Percentiles rank a stretch among this genome's conserved stretches.
Evolutionary conservation across 2,113 vertebrate species (phyloP).

Genomic region (Bombycilla garrulus): DNA sequence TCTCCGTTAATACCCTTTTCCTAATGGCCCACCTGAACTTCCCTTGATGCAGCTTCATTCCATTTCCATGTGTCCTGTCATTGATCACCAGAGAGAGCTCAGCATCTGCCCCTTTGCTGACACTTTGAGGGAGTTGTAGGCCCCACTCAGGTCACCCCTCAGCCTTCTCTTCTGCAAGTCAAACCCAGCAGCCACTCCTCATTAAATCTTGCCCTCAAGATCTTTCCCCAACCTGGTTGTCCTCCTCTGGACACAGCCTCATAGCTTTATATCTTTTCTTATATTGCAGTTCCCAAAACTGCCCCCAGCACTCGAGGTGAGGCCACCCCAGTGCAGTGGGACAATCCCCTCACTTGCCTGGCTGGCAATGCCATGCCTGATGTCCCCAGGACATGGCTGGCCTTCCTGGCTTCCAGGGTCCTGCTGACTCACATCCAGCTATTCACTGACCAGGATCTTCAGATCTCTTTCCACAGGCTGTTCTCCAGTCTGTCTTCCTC

Average conservation of each 20-base stretch:
- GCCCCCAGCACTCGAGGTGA: accelerated
- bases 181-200: background rate
- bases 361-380: background rate
- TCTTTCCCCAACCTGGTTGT: background rate
- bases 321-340: accelerated
- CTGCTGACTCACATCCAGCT: background rate
- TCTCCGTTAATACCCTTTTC: background rate
- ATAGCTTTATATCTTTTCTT: background rate
- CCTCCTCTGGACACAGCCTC: background rate
- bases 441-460: background rate
- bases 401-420: too few relatives aligned
- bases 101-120: background rate
- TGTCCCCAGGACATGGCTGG: background rate
- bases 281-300: accelerated
- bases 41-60: background rate
- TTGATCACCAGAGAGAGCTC: background rate
- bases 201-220: too few relatives aligned
- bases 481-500: background rate
- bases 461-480: background rate
- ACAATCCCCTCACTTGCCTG: background rate
- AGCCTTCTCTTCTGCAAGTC: background rate
- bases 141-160: background rate
- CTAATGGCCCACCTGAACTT: background rate
- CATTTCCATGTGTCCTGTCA: accelerated
- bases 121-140: background rate